Conservation (phyloP, 2,113 vertebrate genomes). For the Scomber colias region DNA sequence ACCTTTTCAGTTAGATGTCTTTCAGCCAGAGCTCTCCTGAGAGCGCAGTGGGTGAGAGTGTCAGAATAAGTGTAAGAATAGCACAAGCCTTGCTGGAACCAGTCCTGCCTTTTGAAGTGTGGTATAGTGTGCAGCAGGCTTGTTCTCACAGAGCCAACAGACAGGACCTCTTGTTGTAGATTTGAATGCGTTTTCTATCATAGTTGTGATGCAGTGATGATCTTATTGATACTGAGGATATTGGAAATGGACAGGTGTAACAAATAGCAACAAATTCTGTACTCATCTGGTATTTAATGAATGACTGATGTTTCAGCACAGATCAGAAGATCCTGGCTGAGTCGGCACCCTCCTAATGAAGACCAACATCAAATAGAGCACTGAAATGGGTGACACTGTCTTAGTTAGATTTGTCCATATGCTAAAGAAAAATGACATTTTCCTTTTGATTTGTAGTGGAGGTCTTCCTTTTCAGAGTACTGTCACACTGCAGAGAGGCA, state of each 20-base stretch:
- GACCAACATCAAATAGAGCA: constrained; percentile 2
- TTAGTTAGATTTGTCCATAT: too few relatives aligned
- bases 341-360: neutral
- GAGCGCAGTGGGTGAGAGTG: constrained; percentile 48
- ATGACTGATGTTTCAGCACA: neutral
- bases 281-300: too few relatives aligned
- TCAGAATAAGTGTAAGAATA: constrained; percentile 65
- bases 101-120: constrained; percentile 54
- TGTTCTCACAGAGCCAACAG: neutral
- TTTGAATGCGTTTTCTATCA: constrained; percentile 2
- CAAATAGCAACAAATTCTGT: too few relatives aligned
- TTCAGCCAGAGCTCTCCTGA: constrained; percentile 7
- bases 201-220: constrained; percentile 24
- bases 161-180: constrained; percentile 5
- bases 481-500: neutral
- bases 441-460: neutral
- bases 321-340: neutral
- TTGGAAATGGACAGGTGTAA: constrained; percentile 33
- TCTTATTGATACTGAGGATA: constrained; percentile 21
- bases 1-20: constrained; percentile 19
- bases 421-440: neutral
- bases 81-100: constrained; percentile 54
- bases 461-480: neutral
- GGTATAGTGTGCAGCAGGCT: constrained; percentile 16
- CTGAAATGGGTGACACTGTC: neutral